Evolutionary conservation across 2,797 vertebrate genomes (phyloP).

Genomic region (Adrianichthys oophorus): DNA sequence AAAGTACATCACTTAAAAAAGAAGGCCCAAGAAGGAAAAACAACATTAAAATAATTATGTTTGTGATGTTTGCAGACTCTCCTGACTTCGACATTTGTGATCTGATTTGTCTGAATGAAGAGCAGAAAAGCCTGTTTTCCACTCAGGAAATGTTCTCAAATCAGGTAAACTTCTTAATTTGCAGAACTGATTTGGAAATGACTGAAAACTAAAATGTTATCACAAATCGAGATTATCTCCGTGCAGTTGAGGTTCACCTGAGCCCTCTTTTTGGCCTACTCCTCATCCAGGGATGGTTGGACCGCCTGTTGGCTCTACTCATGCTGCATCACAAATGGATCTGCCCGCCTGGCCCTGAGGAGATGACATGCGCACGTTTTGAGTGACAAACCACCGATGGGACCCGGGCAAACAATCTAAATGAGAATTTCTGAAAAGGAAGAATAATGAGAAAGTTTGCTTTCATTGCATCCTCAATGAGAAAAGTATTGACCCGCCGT

Average conservation of each 20-base stretch:
- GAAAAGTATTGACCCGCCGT: constrained; percentile 63
- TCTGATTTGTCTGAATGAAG: constrained; percentile 25
- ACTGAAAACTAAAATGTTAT: neutral
- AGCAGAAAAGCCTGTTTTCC: neutral
- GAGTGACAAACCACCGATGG: constrained; percentile 30
- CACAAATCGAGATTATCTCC: no score
- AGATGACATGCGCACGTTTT: constrained; percentile 28
- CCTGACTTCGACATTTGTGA: constrained; percentile 31
- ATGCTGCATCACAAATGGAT: constrained; percentile 22
- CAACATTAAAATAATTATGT: no score
- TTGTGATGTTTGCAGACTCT: no score
- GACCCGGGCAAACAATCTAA: constrained; percentile 56
- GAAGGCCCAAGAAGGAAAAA: no score
- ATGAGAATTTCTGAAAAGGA: constrained; percentile 61
- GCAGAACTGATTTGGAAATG: neutral
- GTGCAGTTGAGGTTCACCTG: no score
- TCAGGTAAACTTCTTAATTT: neutral
- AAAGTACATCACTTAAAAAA: no score
- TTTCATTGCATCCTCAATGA: constrained; percentile 65
- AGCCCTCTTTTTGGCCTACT: no score
- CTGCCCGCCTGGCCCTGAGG: constrained; percentile 9
- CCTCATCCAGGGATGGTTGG: no score
- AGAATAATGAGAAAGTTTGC: constrained; percentile 66
- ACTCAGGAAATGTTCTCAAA: neutral
- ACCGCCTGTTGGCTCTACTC: constrained; percentile 9